Conservation (phyloP, 2,797 vertebrate genomes). For the Melanotaenia trifasciata region DNA sequence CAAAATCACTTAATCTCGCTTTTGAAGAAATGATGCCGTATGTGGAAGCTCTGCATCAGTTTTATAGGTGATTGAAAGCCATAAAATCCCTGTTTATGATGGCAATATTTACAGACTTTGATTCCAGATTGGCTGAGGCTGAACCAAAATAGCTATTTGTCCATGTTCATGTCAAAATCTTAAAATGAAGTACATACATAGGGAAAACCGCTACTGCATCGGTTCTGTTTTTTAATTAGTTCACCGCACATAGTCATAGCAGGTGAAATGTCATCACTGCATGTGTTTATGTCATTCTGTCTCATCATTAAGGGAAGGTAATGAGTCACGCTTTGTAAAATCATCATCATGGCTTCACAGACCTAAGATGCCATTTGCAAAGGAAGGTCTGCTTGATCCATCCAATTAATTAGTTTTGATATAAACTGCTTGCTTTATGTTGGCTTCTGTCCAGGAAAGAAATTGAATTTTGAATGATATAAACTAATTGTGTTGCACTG, state of each 20-base stretch:
- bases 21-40: conserved; percentile 54
- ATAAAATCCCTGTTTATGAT: conserved; percentile 56
- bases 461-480: conserved; percentile 85
- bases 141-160: conserved; percentile 23
- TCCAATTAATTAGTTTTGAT: conserved; percentile 83
- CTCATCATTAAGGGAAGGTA: conserved; percentile 56
- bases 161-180: not conserved
- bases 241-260: not conserved
- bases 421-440: conserved; percentile 79
- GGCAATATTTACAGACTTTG: conserved; percentile 52
- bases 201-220: not conserved
- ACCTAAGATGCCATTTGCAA: conserved; percentile 67
- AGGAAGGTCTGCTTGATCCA: conserved; percentile 70
- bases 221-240: conserved; percentile 9
- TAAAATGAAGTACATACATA: not conserved
- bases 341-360: conserved; percentile 58
- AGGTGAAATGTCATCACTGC: conserved; percentile 36
- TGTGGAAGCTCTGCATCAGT: conserved; percentile 32
- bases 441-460: conserved; percentile 81
- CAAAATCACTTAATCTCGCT: conserved; percentile 54
- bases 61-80: conserved; percentile 56
- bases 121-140: conserved; percentile 26
- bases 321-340: conserved; percentile 68
- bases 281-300: conserved; percentile 41
- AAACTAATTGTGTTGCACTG: conserved; percentile 76